These are phyloP conservation scores for Pampusana beccarii DNA, from an alignment of 2,113 vertebrate genomes.

Conservation along the genomic window DNA sequence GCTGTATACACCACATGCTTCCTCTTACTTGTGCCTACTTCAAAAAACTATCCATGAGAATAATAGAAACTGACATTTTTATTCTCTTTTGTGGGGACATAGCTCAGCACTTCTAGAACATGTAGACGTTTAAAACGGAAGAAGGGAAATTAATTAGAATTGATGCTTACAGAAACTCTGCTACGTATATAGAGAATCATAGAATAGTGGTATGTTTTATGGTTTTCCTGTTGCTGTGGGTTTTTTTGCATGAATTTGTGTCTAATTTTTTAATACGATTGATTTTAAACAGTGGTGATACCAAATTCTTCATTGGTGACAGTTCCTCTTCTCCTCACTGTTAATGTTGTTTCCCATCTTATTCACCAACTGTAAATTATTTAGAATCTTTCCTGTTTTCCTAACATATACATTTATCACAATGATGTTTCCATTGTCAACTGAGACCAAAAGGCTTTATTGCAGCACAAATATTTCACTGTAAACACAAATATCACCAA, in stretches of 20 bases:
- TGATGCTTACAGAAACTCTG: not conserved
- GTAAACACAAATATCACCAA: not conserved
- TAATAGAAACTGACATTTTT: not conserved
- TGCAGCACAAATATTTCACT: not conserved
- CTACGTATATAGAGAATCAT: not conserved
- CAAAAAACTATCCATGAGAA: not conserved
- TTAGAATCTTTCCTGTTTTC: not conserved
- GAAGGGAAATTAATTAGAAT: not conserved
- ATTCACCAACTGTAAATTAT: not conserved
- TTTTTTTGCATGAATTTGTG: not conserved
- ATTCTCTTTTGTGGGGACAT: not conserved
- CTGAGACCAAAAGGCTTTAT: not conserved
- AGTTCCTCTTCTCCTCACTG: not conserved
- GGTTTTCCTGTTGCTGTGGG: not conserved
- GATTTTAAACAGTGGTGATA: not conserved
- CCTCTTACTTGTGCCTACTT: not conserved
- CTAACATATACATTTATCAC: not conserved
- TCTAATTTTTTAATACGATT: not conserved
- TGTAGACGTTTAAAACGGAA: not conserved
- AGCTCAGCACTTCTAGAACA: not conserved
- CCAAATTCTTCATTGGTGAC: not conserved
- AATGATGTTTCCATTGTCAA: not conserved
- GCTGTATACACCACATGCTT: accelerated
- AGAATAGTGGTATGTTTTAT: not conserved
- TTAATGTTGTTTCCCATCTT: not conserved